A percentile compares a stretch with the other conserved stretches of the same genome.
These are phyloP conservation scores for Myzus persicae DNA, from an alignment of 1,140 invertebrate species.

Conservation along the genomic window DNA sequence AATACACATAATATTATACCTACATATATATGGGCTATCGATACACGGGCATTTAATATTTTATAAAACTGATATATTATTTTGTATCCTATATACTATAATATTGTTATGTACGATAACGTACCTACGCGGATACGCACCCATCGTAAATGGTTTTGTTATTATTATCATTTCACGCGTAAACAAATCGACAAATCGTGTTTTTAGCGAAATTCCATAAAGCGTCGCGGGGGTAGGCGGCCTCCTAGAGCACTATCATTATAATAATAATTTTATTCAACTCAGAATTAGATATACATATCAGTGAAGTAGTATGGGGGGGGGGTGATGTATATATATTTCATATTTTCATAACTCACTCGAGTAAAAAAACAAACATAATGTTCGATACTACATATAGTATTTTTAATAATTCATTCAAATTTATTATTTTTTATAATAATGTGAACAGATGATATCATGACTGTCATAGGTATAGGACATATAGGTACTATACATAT, in stretches of 20 bases:
- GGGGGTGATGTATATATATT: background rate
- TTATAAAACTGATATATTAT: background rate
- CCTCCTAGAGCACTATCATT: background rate
- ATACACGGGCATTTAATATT: background rate
- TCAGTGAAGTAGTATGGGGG: background rate
- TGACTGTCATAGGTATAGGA: too few relatives aligned
- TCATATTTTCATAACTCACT: background rate
- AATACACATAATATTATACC: background rate
- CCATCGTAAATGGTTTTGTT: conserved; percentile 3
- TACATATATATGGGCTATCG: background rate
- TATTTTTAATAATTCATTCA: too few relatives aligned
- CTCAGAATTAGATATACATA: background rate
- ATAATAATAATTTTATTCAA: background rate
- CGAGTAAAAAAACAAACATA: background rate
- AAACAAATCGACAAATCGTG: background rate
- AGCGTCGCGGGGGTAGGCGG: background rate
- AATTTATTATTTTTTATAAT: too few relatives aligned
- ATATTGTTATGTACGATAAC: too few relatives aligned
- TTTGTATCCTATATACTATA: too few relatives aligned
- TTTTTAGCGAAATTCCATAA: background rate
- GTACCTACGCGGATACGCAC: background rate
- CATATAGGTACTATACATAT: too few relatives aligned
- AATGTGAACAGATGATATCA: too few relatives aligned
- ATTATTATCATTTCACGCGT: background rate
- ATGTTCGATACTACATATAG: too few relatives aligned